Evolutionary conservation across 2,888 invertebrate species (phyloP).

Genomic region (Tetranychus truncatus): DNA sequence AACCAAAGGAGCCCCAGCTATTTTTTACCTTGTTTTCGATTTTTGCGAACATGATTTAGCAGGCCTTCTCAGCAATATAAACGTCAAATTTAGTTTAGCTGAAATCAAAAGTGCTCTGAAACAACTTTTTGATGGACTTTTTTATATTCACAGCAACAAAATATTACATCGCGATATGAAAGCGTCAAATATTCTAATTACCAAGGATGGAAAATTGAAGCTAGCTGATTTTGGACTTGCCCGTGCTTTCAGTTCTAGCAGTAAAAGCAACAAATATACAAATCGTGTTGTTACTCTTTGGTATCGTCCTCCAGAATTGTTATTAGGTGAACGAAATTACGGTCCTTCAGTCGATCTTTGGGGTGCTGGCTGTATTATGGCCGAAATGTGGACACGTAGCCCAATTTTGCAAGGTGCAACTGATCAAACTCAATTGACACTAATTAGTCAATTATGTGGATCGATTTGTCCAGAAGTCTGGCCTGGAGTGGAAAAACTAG

Average conservation of each 20-base stretch:
- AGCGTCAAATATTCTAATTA: slow-evolving; percentile 91
- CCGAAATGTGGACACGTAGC: slow-evolving; percentile 86
- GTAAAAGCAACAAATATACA: slow-evolving; percentile 71
- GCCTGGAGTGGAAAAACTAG: slow-evolving; percentile 77
- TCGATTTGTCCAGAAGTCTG: slow-evolving; percentile 79
- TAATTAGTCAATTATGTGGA: slow-evolving; percentile 89
- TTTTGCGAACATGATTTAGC: slow-evolving; percentile 97
- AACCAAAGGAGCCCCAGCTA: slow-evolving; percentile 48
- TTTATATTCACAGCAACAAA: slow-evolving; percentile 89
- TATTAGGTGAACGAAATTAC: slow-evolving; percentile 68
- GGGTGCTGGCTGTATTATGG: slow-evolving; percentile 95
- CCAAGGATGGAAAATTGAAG: slow-evolving; percentile 80
- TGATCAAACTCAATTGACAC: slow-evolving; percentile 69
- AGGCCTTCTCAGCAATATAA: slow-evolving; percentile 76
- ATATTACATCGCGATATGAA: slow-evolving; percentile 72
- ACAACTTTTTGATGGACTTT: slow-evolving; percentile 66
- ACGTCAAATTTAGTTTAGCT: slow-evolving; percentile 84
- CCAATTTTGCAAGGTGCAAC: slow-evolving; percentile 68
- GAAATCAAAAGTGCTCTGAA: slow-evolving; percentile 95
- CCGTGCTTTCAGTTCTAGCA: slow-evolving; percentile 63
- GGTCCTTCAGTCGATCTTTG: slow-evolving; percentile 86
- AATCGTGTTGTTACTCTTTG: slow-evolving; percentile 47
- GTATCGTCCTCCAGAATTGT: slow-evolving; percentile 59
- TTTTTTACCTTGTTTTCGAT: slow-evolving; percentile 89
- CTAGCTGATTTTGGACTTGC: slow-evolving; percentile 95